Conservation (phyloP, 2,888 invertebrate species). For the Phrixothrix hirtus region DNA sequence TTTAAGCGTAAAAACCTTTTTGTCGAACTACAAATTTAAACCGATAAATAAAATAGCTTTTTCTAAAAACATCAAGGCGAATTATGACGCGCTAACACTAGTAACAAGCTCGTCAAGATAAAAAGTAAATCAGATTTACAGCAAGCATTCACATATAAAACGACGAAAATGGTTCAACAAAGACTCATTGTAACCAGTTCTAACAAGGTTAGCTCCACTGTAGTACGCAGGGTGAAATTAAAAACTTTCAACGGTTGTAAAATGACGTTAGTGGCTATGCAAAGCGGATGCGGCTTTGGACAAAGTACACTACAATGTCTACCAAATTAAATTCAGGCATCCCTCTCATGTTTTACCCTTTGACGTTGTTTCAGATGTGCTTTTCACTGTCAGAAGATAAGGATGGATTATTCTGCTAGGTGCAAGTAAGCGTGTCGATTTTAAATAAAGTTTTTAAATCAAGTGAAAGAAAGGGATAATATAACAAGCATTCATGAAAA, state of each 20-base stretch:
- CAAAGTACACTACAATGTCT: conserved; percentile 35
- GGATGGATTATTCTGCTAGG: conserved; percentile 18
- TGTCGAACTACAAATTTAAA: too few species aligned
- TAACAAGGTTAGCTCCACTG: conserved; percentile 12
- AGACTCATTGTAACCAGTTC: conserved; percentile 8
- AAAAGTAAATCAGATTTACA: conserved; percentile 10
- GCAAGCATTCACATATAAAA: conserved; percentile 7
- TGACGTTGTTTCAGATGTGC: conserved; percentile 23
- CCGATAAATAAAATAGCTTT: too few species aligned
- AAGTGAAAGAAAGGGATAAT: conserved; percentile 11
- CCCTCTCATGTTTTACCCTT: conserved; percentile 29
- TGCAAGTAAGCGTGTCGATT: conserved; percentile 20
- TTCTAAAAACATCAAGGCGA: too few species aligned
- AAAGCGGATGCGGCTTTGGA: conserved; percentile 37
- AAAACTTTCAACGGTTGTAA: conserved; percentile 42
- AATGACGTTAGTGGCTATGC: conserved; percentile 41
- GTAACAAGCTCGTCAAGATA: too few species aligned
- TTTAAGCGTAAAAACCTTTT: too few species aligned
- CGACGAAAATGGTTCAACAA: conserved; percentile 10
- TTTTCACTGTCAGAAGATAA: conserved; percentile 27
- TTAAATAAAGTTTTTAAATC: conserved; percentile 18
- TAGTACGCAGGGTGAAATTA: conserved; percentile 39
- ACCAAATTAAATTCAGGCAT: conserved; percentile 29
- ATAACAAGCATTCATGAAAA: conserved; percentile 16
- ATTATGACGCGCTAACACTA: background rate